Conservation (phyloP, 2,113 vertebrate species). For the Herpailurus yagouaroundi region DNA sequence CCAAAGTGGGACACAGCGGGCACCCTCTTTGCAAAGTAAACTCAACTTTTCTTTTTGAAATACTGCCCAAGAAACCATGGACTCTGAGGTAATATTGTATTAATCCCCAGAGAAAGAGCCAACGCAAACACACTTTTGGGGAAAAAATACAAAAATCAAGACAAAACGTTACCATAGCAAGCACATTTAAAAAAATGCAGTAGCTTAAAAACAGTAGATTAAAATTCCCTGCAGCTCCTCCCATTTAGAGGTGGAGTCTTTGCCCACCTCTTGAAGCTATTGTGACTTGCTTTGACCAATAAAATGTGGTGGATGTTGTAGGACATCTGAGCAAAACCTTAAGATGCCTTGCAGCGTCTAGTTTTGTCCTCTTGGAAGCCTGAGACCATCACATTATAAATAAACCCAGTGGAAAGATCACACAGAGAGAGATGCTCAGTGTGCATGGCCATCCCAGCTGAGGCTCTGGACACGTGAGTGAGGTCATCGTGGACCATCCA, state of each 20-base stretch:
- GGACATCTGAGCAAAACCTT: neutral
- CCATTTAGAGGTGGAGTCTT: neutral
- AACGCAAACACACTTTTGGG: neutral
- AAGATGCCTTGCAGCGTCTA: neutral
- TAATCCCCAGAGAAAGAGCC: neutral
- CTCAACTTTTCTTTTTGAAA: constrained; percentile 36
- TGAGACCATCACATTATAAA: neutral
- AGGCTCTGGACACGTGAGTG: neutral
- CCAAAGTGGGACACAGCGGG: neutral
- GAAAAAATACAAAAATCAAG: constrained; percentile 12
- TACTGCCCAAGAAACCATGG: constrained; percentile 17
- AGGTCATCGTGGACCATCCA: neutral
- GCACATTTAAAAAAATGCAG: neutral
- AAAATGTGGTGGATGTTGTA: neutral
- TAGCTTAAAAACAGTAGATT: neutral
- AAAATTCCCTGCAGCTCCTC: neutral
- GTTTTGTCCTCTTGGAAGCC: neutral
- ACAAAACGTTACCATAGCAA: constrained; percentile 30
- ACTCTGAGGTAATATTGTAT: neutral
- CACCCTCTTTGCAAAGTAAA: neutral
- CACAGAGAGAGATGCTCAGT: neutral
- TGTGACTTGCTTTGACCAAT: constrained; percentile 1
- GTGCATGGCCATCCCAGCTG: neutral
- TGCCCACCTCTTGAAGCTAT: neutral
- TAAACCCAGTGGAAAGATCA: constrained; percentile 30